Evolutionary conservation across 2,113 vertebrate species (phyloP).

Genomic region (Microcebus murinus): DNA sequence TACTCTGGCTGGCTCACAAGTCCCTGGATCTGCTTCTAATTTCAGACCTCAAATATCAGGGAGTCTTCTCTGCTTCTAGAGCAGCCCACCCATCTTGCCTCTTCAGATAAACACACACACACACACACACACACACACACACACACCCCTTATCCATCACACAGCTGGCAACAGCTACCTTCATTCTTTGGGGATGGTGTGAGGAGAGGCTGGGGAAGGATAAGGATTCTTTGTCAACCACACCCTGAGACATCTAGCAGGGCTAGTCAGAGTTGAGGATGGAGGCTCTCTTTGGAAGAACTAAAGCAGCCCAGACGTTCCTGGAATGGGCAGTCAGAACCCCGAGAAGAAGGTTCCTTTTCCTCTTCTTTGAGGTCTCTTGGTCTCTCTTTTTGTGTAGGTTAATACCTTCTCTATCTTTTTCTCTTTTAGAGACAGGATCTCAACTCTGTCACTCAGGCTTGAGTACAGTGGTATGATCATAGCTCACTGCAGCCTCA

Average conservation of each 20-base stretch:
- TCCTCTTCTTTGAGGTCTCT: not conserved
- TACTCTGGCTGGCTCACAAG: not conserved
- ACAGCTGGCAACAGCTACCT: not conserved
- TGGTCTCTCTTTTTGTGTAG: not conserved
- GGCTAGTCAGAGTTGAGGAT: not conserved
- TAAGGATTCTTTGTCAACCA: not conserved
- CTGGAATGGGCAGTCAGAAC: not conserved
- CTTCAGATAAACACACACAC: constrained; percentile 58
- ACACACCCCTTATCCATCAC: not conserved
- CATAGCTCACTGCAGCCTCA: too few species aligned
- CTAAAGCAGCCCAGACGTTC: not conserved
- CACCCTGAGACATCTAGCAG: not conserved
- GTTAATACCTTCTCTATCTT: not conserved
- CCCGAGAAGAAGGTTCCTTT: not conserved
- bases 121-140: not conserved
- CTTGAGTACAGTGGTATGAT: too few species aligned
- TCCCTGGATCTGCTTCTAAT: constrained; percentile 29
- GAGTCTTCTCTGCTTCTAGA: constrained; percentile 2
- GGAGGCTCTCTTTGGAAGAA: not conserved
- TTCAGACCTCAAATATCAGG: constrained; percentile 44
- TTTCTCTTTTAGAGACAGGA: not conserved
- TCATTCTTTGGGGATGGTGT: constrained; percentile 41
- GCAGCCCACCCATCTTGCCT: constrained; percentile 25
- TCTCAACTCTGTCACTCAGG: too few species aligned
- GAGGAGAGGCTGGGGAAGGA: not conserved